These are phyloP conservation scores for Drosophila takahashii DNA, from an alignment of 1,140 invertebrate genomes.

Conservation along the genomic window DNA sequence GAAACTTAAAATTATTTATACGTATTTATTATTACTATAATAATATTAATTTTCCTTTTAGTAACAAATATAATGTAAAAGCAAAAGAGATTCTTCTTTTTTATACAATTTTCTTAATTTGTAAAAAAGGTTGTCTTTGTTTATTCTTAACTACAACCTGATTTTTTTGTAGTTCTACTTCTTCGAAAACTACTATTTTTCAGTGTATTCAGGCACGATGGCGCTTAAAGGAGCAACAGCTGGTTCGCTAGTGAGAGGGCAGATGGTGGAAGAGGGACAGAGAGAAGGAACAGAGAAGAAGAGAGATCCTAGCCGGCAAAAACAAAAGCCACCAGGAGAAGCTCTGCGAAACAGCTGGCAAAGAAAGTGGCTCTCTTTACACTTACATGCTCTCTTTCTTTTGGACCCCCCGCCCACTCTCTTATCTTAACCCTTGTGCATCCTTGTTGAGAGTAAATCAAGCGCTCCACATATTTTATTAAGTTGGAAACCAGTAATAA, in stretches of 20 bases:
- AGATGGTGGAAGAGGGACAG: conserved; percentile 1
- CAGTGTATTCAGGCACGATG: conserved; percentile 14
- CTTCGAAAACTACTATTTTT: background rate
- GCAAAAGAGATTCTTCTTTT: no score
- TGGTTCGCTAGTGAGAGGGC: conserved; percentile 21
- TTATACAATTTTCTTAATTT: no score
- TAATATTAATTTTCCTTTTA: no score
- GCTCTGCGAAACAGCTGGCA: conserved; percentile 55
- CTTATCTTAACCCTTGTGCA: background rate
- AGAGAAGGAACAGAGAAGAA: conserved; percentile 1
- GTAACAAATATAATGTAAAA: no score
- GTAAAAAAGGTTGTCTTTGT: no score
- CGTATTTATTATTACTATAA: no score
- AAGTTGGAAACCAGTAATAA: conserved; percentile 77
- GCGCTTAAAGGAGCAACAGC: conserved; percentile 52
- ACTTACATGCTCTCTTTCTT: background rate
- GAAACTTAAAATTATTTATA: no score
- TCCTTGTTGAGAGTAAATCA: conserved; percentile 64
- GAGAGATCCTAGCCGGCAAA: conserved; percentile 38
- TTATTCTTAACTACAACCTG: no score
- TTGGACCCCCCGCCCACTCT: background rate
- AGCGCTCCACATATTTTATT: conserved; percentile 77
- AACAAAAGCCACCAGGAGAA: conserved; percentile 23
- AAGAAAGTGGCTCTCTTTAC: conserved; percentile 27
- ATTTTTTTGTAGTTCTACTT: no score